Percentiles rank a stretch among this genome's conserved stretches.
Conservation (phyloP, 2,113 vertebrate species). For the Pipra filicauda region DNA sequence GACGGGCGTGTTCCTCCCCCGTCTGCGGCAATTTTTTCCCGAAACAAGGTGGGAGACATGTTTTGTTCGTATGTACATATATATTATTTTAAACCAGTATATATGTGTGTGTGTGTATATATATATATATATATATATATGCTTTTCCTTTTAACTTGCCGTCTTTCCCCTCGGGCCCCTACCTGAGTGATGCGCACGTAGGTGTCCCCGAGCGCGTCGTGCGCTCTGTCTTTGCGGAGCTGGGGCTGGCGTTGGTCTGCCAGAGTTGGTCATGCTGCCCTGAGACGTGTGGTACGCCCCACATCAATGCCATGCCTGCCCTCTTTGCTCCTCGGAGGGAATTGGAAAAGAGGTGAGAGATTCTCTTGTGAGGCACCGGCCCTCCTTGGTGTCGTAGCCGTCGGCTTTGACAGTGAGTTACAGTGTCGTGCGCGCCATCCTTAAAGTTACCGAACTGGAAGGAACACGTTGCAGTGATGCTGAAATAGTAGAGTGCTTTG, state of each 20-base stretch:
- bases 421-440: rapidly evolving
- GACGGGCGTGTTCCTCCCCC: neutral
- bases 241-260: neutral
- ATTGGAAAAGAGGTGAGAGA: neutral
- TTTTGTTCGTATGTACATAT: neutral
- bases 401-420: neutral
- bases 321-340: neutral
- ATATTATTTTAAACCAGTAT: neutral
- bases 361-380: neutral
- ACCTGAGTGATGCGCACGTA: neutral
- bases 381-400: rapidly evolving
- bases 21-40: neutral
- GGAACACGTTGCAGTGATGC: rapidly evolving
- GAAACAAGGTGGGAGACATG: neutral
- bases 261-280: rapidly evolving
- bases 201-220: neutral
- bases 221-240: neutral
- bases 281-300: rapidly evolving
- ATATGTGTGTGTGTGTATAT: too few species aligned
- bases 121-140: neutral
- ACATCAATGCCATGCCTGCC: rapidly evolving
- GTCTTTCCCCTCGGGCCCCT: neutral
- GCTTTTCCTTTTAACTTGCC: neutral
- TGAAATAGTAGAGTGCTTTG: neutral
- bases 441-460: neutral